Evolutionary conservation across 2,888 invertebrate genomes (phyloP).

Genomic region (Nemapogon koenigi): DNA sequence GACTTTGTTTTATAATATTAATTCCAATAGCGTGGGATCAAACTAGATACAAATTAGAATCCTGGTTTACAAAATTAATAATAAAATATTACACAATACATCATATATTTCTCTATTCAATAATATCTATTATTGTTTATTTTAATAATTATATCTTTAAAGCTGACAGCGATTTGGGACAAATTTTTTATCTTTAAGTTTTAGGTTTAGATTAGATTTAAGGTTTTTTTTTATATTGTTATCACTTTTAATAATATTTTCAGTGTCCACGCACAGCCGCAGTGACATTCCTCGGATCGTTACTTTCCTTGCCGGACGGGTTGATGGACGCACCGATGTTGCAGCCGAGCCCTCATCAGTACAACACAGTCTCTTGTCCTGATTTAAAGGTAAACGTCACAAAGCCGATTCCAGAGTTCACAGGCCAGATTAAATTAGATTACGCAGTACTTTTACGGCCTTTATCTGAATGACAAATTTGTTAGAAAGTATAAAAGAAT

Average conservation of each 20-base stretch:
- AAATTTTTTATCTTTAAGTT: too few relatives aligned
- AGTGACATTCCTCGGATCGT: conserved; percentile 85
- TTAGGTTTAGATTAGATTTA: too few relatives aligned
- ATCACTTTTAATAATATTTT: conserved; percentile 18
- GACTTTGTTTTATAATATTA: too few relatives aligned
- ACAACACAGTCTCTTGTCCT: conserved; percentile 68
- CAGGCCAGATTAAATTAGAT: too few relatives aligned
- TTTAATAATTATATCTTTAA: not conserved
- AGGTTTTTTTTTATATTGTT: too few relatives aligned
- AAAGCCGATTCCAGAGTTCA: too few relatives aligned
- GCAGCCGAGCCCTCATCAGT: conserved; percentile 70
- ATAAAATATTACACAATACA: not conserved
- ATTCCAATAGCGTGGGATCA: too few relatives aligned
- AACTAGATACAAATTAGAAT: too few relatives aligned
- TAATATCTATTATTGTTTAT: not conserved
- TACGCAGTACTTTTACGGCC: too few relatives aligned
- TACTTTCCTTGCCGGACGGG: conserved; percentile 81
- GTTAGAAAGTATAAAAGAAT: too few relatives aligned
- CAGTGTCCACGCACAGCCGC: conserved; percentile 90
- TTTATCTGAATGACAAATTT: too few relatives aligned
- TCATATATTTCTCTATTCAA: not conserved
- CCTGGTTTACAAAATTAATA: not conserved
- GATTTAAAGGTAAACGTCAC: conserved; percentile 75
- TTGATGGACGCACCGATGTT: conserved; percentile 72
- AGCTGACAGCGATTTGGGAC: too few relatives aligned